Percentiles rank a stretch among this genome's conserved stretches.
phyloP scores from a whole-genome alignment of 2,888 invertebrate species.

The Tiphia femorata region DNA sequence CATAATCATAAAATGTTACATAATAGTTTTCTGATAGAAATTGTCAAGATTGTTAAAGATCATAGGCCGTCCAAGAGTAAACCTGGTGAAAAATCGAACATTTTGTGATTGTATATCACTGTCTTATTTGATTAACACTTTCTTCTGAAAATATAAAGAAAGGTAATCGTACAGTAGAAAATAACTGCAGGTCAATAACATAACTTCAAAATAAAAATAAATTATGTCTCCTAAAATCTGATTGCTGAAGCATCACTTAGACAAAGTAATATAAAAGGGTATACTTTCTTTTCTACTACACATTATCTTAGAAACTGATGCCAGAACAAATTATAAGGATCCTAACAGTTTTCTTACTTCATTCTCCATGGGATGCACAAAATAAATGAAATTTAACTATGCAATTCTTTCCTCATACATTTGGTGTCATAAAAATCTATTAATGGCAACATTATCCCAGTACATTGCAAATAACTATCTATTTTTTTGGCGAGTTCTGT shows the following conservation, averaged over 20 bases:
- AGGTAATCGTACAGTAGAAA: slow-evolving; percentile 32
- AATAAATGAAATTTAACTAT: slow-evolving; percentile 18
- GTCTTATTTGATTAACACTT: slow-evolving; percentile 35
- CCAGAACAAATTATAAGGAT: neutral
- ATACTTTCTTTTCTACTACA: neutral
- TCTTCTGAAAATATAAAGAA: slow-evolving; percentile 40
- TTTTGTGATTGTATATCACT: slow-evolving; percentile 8
- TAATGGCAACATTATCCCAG: slow-evolving; percentile 45
- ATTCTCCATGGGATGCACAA: neutral
- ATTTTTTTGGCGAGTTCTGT: slow-evolving; percentile 71
- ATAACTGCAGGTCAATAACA: neutral
- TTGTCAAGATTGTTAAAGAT: slow-evolving; percentile 17
- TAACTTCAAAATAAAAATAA: slow-evolving; percentile 26
- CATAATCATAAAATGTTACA: slow-evolving; percentile 4
- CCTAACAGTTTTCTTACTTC: neutral
- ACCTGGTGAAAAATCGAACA: slow-evolving; percentile 18
- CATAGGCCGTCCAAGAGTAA: slow-evolving; percentile 17
- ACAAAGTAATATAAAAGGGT: neutral
- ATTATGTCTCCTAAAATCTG: neutral
- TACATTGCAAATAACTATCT: slow-evolving; percentile 34
- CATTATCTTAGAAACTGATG: neutral
- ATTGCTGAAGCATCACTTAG: neutral
- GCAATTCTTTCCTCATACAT: slow-evolving; percentile 6
- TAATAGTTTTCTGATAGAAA: slow-evolving; percentile 5
- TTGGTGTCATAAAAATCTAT: slow-evolving; percentile 36